These are phyloP conservation scores for Amiota mariae DNA, from an alignment of 2,888 invertebrate genomes.

Conservation along the genomic window DNA sequence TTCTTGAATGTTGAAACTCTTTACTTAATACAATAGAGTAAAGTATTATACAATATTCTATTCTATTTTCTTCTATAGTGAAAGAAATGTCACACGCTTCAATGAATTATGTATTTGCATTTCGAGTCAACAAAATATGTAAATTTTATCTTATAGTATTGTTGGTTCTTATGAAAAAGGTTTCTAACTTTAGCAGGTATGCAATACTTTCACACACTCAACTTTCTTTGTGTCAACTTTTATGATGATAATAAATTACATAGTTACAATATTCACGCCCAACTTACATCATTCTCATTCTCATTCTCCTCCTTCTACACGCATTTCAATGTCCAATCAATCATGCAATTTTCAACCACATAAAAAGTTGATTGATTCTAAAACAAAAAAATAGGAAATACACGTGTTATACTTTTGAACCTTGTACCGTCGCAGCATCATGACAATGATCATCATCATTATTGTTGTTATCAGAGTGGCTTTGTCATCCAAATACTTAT, in stretches of 20 bases:
- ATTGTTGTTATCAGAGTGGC: conserved; percentile 2
- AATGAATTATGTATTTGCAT: conserved; percentile 21
- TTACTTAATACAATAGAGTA: not conserved
- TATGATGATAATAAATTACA: conserved; percentile 35
- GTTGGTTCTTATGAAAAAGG: too few species aligned
- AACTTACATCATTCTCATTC: not conserved
- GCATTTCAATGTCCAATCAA: conserved; percentile 65
- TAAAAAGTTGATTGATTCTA: conserved; percentile 54
- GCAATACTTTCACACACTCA: too few species aligned
- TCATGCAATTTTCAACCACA: conserved; percentile 73
- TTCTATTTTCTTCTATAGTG: too few species aligned
- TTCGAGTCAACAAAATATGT: not conserved
- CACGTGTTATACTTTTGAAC: conserved; percentile 45
- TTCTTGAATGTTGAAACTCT: conserved; percentile 22
- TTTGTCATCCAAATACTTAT: not conserved
- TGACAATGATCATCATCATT: conserved; percentile 27
- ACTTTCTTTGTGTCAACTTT: too few species aligned
- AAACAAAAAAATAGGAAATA: conserved; percentile 18
- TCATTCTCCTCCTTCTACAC: conserved; percentile 19
- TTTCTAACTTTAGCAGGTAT: too few species aligned
- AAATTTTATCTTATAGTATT: too few species aligned
- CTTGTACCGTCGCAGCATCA: conserved; percentile 41
- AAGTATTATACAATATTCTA: not conserved
- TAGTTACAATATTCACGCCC: conserved; percentile 30
- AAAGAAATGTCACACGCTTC: conserved; percentile 54